Base-by-base conservation (phyloP, 2,113 vertebrate genomes). In the Uria aalge region DNA sequence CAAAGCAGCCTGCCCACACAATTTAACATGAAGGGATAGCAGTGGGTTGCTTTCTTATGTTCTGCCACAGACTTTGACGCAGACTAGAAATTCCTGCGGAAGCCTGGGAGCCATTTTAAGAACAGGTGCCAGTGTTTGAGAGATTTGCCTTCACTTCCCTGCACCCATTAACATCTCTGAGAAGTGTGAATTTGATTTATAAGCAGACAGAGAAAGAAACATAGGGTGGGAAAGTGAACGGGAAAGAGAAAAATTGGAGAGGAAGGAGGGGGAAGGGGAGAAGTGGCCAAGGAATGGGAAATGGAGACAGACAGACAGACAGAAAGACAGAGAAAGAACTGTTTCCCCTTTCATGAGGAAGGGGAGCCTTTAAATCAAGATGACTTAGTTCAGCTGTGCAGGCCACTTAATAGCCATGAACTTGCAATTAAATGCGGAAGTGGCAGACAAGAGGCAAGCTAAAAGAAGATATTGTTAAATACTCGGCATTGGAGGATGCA, bases 391-490 rank as follows among this genome's bases (percentile, higher is more conserved):
- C 98, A 98, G 97, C 98, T 98, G 97, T 98, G 97, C 97, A 97
- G 98, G 97, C 97, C 92, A 92, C 98, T 98, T 98, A 98, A 99
- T 98, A 98, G 98, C 98, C 98, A 94, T 98, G 98, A 98, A 99
- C 98, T 99, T 98, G 98, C 98, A 98, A 98, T 98, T 98, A 98
- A 98, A 98, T 98, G 98, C 97, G 99, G 99, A 99, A 99, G 98
- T 98, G 97, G 95, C 97, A 95, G 98, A 98, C 98, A 98, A 98
- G 97, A 97, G 96, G 89, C 64, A n/a, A 90, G 94, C 97, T 98
- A 97, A 98, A 99, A 98, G 98, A 97, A 96, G 98, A 98, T 98
- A 99, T 99, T 99, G 99, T 99, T 98, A 90, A 94, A 60, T 45
- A 78, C 82, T 84, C 95, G 3, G 59, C 94, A 75, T 79, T 92